Evolutionary conservation across 2,113 vertebrate species (phyloP).

Genomic region (Shinisaurus crocodilurus): DNA sequence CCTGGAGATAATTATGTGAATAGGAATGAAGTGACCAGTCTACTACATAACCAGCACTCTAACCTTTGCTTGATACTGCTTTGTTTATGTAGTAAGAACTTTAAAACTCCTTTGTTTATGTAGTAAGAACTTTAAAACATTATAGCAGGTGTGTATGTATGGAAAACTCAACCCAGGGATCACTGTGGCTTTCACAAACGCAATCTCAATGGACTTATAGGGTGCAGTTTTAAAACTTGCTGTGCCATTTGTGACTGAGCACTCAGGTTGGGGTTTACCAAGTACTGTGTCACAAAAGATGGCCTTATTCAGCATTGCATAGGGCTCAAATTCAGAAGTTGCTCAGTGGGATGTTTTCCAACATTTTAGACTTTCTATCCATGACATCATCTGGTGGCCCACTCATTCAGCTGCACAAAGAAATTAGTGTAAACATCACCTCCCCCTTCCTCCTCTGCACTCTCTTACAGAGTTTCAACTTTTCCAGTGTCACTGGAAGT

Average conservation of each 20-base stretch:
- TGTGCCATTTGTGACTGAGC: background rate
- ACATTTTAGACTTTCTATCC: constrained; percentile 17
- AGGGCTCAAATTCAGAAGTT: background rate
- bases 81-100: too few relatives aligned
- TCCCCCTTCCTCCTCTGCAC: background rate
- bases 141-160: too few relatives aligned
- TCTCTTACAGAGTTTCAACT: constrained; percentile 30
- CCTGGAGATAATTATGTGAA: too few relatives aligned
- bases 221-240: background rate
- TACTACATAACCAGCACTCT: too few relatives aligned
- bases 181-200: background rate
- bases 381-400: background rate
- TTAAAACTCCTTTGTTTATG: too few relatives aligned
- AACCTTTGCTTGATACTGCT: too few relatives aligned
- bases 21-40: too few relatives aligned
- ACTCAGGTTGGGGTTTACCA: background rate
- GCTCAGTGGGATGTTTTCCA: background rate
- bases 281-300: background rate
- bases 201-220: background rate
- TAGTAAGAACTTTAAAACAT: too few relatives aligned
- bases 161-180: too few relatives aligned
- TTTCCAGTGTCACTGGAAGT: constrained; percentile 34
- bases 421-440: background rate
- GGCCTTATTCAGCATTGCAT: background rate
- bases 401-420: constrained; percentile 16